Conservation (phyloP, 2,113 vertebrate genomes). For the Hemibagrus wyckioides region DNA sequence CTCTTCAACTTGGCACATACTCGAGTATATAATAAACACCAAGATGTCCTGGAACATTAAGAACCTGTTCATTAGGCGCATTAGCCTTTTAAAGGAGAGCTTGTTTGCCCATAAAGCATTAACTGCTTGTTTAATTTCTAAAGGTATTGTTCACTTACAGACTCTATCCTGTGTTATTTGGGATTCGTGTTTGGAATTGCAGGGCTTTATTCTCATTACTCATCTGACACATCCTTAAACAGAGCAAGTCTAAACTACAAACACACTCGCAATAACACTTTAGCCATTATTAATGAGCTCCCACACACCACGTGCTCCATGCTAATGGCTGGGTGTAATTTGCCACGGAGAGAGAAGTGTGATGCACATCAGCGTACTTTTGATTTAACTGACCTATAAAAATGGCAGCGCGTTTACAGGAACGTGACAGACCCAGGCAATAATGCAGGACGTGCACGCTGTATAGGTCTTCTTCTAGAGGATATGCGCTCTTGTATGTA, state of each 20-base stretch:
- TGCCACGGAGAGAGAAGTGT: constrained; percentile 30
- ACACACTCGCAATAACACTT: constrained; percentile 32
- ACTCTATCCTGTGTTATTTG: not conserved
- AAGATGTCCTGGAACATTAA: constrained; percentile 20
- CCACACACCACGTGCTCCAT: constrained; percentile 51
- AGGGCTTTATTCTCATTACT: constrained; percentile 8
- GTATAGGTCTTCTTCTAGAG: constrained; percentile 6
- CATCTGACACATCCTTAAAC: constrained; percentile 9
- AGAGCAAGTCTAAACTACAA: constrained; percentile 27
- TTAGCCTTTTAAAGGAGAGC: not conserved
- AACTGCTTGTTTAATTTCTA: not conserved
- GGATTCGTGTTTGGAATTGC: not conserved
- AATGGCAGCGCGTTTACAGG: not conserved
- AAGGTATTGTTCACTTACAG: not conserved
- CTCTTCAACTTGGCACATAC: constrained; percentile 28
- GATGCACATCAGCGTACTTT: constrained; percentile 21
- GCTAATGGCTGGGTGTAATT: constrained; percentile 43
- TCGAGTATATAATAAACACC: constrained; percentile 25
- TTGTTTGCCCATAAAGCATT: not conserved
- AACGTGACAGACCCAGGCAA: not conserved
- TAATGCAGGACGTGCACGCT: not conserved
- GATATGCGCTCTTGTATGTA: constrained; percentile 29
- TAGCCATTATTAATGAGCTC: constrained; percentile 48
- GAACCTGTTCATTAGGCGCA: constrained; percentile 32
- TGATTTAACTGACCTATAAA: constrained; percentile 27